These are phyloP conservation scores for Columba janthina DNA, from an alignment of 2,113 vertebrate species.

Conservation along the genomic window DNA sequence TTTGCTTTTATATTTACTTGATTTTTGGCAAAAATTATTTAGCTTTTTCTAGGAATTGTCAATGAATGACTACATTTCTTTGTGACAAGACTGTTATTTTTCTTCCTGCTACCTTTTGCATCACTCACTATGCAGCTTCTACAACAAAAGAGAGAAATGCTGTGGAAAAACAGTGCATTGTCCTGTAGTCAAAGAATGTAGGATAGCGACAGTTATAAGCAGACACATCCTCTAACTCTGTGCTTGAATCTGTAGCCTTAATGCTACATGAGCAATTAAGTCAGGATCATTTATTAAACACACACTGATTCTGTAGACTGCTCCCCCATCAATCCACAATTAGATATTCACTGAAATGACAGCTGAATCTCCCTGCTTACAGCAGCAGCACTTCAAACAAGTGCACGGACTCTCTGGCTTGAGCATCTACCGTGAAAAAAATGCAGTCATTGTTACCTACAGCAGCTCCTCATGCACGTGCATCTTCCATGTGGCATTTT, in stretches of 20 bases:
- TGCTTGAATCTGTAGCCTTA: neutral
- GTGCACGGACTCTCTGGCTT: neutral
- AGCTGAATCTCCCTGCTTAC: neutral
- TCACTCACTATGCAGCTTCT: neutral
- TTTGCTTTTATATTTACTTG: neutral
- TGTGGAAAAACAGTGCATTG: neutral
- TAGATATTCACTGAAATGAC: constrained; percentile 11
- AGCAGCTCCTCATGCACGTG: constrained; percentile 14
- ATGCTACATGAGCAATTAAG: neutral
- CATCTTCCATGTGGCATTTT: constrained; percentile 37
- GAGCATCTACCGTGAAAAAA: neutral
- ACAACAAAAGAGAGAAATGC: neutral
- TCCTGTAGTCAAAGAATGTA: neutral
- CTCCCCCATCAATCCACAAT: neutral
- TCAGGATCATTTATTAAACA: neutral
- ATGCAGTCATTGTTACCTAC: neutral
- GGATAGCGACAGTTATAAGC: neutral
- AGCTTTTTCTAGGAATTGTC: neutral
- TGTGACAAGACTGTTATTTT: neutral
- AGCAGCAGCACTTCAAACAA: neutral
- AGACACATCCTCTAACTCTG: neutral
- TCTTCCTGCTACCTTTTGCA: neutral
- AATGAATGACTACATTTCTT: neutral
- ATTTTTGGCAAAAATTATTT: neutral
- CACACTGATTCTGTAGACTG: neutral